Base-by-base conservation (phyloP, 2,888 invertebrate genomes). In the Heliconius sara region DNA sequence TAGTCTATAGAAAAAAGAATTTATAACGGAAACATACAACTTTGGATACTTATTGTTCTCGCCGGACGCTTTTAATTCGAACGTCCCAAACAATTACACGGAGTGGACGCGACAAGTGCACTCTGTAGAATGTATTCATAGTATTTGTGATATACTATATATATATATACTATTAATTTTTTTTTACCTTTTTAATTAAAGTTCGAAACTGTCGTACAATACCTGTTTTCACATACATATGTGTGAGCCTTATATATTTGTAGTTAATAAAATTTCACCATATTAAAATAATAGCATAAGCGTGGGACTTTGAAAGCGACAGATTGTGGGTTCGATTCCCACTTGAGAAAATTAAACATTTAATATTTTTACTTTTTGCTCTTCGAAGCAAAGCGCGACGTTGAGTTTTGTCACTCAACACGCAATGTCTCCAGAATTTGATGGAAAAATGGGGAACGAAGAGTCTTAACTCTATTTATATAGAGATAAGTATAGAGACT, bases 101-200 rank as follows among this genome's bases (percentile, higher is more conserved):
- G 70, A 76, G 76, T 65, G 79, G 79, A 63, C 57, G 68, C 76
- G 79, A 76, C 79, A 78, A 81, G 83, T 80, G 79, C 79, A 78
- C 80, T 83, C 79, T 80, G 76, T 81, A 67, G 67, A 76, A 79
- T 76, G 73, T 47, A 75, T 75, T 75, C 73, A 39, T 79, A 77
- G 80, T 66, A 43, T 75, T 75, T 63, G 63, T 47, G 19, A 65
- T 75, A 75, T 30, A 75, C 27, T 47, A 12, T 63, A 39, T 39
- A 34, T 30, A 39, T 39, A 34, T 34, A 34, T 6, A 65, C 22
- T 30, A 30, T 57, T n/a, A 72, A 13, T 57, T 72, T 19, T 72
- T 34, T 27, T 72, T 72, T 47, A 47, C 22, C 19, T 75, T 66
- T 75, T 75, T 75, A 75, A 75, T 65, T 65, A 65, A 75, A 39